Percentiles rank a stretch among this genome's conserved stretches.
phyloP scores from a whole-genome alignment of 2,888 invertebrate genomes.

The Dione vanillae region DNA sequence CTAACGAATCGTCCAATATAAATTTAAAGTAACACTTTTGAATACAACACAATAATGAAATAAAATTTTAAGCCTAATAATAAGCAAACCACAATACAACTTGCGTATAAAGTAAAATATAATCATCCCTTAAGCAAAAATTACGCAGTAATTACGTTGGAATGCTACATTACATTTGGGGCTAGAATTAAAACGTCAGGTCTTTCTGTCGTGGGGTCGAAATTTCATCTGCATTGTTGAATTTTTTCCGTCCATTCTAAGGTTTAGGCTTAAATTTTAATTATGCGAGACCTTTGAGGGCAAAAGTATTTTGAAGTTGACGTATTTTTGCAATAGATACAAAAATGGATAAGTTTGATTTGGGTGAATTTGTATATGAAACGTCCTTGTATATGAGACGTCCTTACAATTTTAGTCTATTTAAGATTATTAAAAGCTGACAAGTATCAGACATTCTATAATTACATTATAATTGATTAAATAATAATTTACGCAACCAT shows the following conservation, averaged over 20 bases:
- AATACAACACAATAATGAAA: slow-evolving; percentile 9
- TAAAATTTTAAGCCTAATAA: neutral
- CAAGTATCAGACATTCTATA: no score
- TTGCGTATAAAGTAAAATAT: slow-evolving; percentile 26
- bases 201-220: slow-evolving; percentile 51
- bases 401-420: no score
- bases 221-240: slow-evolving; percentile 28
- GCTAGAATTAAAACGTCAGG: slow-evolving; percentile 67
- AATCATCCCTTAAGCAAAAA: slow-evolving; percentile 52
- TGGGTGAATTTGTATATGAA: no score
- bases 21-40: neutral
- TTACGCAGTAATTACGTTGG: slow-evolving; percentile 71
- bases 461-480: no score
- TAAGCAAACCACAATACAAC: slow-evolving; percentile 1
- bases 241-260: slow-evolving; percentile 46
- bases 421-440: no score
- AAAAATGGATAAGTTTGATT: slow-evolving; percentile 43
- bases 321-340: slow-evolving; percentile 45
- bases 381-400: no score
- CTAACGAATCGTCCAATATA: neutral
- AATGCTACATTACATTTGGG: slow-evolving; percentile 66
- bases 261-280: slow-evolving; percentile 62
- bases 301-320: slow-evolving; percentile 59
- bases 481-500: no score
- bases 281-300: slow-evolving; percentile 56